A percentile compares a stretch with the other conserved stretches of the same genome.
These are phyloP conservation scores for Potorous gilbertii DNA, from an alignment of 2,797 vertebrate species.

Conservation along the genomic window DNA sequence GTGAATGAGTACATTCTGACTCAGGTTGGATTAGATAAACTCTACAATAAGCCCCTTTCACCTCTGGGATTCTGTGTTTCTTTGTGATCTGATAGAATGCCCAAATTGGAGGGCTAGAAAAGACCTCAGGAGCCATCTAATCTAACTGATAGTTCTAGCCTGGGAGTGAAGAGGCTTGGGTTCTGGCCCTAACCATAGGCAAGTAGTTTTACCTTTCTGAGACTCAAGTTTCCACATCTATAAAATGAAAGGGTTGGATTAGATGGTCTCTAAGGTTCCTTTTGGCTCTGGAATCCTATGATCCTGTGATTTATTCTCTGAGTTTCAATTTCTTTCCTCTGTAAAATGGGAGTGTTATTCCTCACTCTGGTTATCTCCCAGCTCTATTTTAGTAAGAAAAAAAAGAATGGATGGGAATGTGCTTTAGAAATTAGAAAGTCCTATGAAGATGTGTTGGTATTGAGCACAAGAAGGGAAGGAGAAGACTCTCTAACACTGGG, in stretches of 20 bases:
- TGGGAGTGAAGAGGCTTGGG: background rate
- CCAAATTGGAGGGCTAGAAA: background rate
- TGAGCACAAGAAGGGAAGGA: background rate
- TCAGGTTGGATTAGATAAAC: background rate
- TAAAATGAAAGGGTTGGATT: background rate
- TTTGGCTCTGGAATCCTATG: background rate
- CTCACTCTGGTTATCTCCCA: background rate
- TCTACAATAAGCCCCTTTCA: background rate
- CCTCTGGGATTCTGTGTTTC: background rate
- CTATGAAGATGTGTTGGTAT: background rate
- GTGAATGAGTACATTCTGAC: background rate
- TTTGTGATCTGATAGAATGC: background rate
- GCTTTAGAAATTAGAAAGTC: background rate
- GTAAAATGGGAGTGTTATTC: background rate
- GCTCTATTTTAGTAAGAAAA: background rate
- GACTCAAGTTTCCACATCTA: background rate
- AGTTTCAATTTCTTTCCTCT: background rate
- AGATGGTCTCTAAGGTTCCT: background rate
- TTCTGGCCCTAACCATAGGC: background rate
- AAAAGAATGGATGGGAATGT: background rate
- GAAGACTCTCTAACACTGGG: background rate
- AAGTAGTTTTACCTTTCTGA: background rate
- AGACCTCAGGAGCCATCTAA: background rate
- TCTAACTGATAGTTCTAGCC: background rate
- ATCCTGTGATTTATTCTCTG: background rate